Evolutionary conservation across 2,888 invertebrate genomes (phyloP), one percentile per base, ranked within the genome.

Genomic region (Epirrhoe alternata): DNA sequence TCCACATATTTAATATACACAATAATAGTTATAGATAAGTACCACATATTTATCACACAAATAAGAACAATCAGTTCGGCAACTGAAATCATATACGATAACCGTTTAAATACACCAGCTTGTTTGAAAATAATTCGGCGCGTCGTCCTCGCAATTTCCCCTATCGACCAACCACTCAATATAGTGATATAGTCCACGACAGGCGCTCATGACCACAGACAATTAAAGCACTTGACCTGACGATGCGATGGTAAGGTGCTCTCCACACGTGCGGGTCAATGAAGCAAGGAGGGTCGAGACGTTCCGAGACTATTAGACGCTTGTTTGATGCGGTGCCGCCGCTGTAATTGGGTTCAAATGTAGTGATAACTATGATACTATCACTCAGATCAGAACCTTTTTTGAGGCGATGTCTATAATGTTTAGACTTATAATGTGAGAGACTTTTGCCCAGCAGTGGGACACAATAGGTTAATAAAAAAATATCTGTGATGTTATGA

Each of bases 171-270:
- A 71, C 61, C 49, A 62, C 66, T 61, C 51, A 66, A 64, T 64
- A 54, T 42, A 59, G 58, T 55, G 55, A 35, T 65, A 66, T 64
- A 69, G 60, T 63, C 33, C 56, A 60, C 59, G 66, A 31, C 61
- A 70, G 71, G 65, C 70, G 69, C 65, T 56, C 59, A 71, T 66
- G 78, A 77, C 79, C 78, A 72, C 76, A 75, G 77, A 82, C 85
- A 89, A 88, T 89, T 88, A 85, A 84, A 82, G 70, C 87, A 89
- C 87, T 91, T 90, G 87, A 90, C 88, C 89, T 59, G 59, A 38
- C 59, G 59, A 58, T 50, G 49, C 79, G 77, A 51, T 66, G 61
- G 62, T 75, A 75, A 78, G 80, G 77, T 80, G 81, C 83, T 83
- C 73, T 75, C 74, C 71, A 74, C 67, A 65, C 63, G 63, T 60